Percentiles rank a stretch among this genome's conserved stretches.
phyloP scores from a whole-genome alignment of 2,888 invertebrate genomes.

The Aethes cnicana region DNA sequence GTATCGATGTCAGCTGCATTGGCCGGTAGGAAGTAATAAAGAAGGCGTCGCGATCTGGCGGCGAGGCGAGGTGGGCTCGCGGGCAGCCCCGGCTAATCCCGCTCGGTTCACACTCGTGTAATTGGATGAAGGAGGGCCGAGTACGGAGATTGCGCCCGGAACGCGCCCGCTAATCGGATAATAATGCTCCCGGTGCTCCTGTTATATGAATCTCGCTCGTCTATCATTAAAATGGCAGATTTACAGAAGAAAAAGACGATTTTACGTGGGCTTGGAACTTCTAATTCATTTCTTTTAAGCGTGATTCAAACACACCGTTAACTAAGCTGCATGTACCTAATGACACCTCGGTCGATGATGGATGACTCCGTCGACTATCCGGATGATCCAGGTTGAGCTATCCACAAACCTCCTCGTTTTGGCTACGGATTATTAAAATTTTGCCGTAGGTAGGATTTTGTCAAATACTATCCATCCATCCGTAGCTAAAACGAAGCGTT shows the following conservation, averaged over 20 bases:
- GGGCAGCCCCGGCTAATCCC: slow-evolving; percentile 61
- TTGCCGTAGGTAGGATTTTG: too few relatives aligned
- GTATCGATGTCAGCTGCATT: not conserved
- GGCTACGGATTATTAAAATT: too few relatives aligned
- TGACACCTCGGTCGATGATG: too few relatives aligned
- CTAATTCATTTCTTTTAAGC: too few relatives aligned
- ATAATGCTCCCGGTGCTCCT: slow-evolving; percentile 58
- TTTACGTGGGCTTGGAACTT: too few relatives aligned
- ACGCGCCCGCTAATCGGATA: slow-evolving; percentile 71
- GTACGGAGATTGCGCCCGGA: slow-evolving; percentile 67
- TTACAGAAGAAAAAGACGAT: not conserved
- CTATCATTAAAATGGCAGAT: slow-evolving; percentile 9
- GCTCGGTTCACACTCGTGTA: slow-evolving; percentile 74
- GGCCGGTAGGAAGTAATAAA: slow-evolving; percentile 13
- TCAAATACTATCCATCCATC: too few relatives aligned
- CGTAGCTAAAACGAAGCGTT: too few relatives aligned
- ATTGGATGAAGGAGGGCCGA: slow-evolving; percentile 75
- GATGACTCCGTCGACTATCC: too few relatives aligned
- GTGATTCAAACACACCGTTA: too few relatives aligned
- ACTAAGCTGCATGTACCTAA: too few relatives aligned
- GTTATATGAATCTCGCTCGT: slow-evolving; percentile 17
- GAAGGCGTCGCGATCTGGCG: slow-evolving; percentile 25
- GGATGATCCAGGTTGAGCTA: too few relatives aligned
- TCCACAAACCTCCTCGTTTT: too few relatives aligned
- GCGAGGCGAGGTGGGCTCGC: slow-evolving; percentile 8